These are phyloP conservation scores for Mamestra brassicae DNA, from an alignment of 2,888 invertebrate species.

Conservation along the genomic window DNA sequence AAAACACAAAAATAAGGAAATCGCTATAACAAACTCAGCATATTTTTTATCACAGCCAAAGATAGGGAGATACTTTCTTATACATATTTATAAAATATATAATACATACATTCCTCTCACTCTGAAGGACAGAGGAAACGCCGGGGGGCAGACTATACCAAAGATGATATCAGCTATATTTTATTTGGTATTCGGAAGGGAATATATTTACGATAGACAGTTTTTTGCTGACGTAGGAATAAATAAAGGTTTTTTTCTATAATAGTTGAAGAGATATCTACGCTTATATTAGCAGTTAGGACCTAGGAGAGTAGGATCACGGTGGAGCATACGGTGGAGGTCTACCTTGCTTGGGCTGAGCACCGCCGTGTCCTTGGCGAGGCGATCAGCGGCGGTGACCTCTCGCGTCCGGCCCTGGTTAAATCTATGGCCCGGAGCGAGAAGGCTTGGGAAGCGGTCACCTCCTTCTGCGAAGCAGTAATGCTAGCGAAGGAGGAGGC, in stretches of 20 bases:
- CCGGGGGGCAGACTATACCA: constrained; percentile 47
- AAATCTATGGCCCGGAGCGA: too few species aligned
- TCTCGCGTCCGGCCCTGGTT: too few species aligned
- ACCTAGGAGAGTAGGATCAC: too few species aligned
- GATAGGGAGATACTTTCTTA: constrained; percentile 32
- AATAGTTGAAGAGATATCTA: not conserved
- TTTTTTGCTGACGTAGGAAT: constrained; percentile 28
- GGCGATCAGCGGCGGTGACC: too few species aligned
- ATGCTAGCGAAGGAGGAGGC: too few species aligned
- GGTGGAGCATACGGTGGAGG: too few species aligned
- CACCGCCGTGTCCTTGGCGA: too few species aligned
- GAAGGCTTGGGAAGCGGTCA: too few species aligned
- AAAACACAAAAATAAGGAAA: constrained; percentile 25
- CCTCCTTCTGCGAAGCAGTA: too few species aligned
- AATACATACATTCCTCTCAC: constrained; percentile 14
- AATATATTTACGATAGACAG: constrained; percentile 47
- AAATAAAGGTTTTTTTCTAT: constrained; percentile 22
- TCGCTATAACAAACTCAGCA: constrained; percentile 6
- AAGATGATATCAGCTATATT: constrained; percentile 48
- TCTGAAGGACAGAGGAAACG: constrained; percentile 33
- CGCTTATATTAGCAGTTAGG: too few species aligned
- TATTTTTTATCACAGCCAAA: constrained; percentile 26
- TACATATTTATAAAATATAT: constrained; percentile 37
- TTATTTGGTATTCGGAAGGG: constrained; percentile 47
- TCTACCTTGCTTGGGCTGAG: too few species aligned